Evolutionary conservation across 2,113 vertebrate genomes (phyloP).

Genomic region (Rhinopomastus cyanomelas): DNA sequence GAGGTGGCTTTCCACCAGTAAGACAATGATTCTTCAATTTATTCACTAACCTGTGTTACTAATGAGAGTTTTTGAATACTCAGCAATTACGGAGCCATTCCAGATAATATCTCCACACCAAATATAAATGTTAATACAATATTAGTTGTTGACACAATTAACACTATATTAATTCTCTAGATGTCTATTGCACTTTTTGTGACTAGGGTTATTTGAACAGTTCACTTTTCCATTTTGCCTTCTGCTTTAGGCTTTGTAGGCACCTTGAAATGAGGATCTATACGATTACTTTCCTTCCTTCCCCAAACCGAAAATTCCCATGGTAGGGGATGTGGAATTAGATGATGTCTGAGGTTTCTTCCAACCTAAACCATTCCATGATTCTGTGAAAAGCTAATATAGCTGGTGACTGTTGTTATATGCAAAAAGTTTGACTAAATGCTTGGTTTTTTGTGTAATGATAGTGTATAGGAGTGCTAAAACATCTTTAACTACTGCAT

Average conservation of each 20-base stretch:
- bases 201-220: neutral
- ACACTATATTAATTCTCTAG: neutral
- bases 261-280: neutral
- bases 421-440: neutral
- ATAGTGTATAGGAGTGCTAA: neutral
- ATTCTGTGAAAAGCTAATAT: neutral
- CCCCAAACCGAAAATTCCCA: neutral
- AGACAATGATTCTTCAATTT: neutral
- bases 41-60: neutral
- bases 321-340: too few relatives aligned
- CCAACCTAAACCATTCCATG: too few relatives aligned
- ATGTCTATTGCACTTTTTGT: neutral
- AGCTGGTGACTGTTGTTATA: neutral
- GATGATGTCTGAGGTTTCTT: too few relatives aligned
- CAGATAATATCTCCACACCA: neutral
- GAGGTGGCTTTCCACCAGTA: neutral
- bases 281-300: neutral
- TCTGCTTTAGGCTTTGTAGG: neutral
- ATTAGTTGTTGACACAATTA: too few relatives aligned
- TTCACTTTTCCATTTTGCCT: neutral
- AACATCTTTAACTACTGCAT: neutral
- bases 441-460: neutral
- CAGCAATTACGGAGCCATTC: neutral
- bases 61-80: neutral
- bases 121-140: neutral